Conservation (phyloP, 2,113 vertebrate species). For the Candoia aspera region DNA sequence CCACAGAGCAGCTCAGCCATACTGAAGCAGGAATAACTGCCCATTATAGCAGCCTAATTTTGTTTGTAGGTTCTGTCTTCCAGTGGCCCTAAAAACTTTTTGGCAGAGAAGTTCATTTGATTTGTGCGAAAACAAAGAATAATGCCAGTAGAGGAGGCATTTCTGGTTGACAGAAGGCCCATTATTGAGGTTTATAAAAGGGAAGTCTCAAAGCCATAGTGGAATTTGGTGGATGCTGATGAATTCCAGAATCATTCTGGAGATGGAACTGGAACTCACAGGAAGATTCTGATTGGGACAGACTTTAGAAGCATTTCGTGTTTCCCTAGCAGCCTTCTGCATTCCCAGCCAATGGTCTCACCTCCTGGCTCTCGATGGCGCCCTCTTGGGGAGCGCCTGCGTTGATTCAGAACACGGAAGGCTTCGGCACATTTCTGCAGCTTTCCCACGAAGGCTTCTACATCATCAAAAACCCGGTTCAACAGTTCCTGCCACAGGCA, state of each 20-base stretch:
- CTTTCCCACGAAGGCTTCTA: conserved; percentile 83
- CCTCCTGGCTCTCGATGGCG: conserved; percentile 74
- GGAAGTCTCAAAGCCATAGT: not conserved
- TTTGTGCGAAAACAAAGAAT: not conserved
- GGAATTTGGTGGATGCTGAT: not conserved
- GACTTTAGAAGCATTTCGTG: not conserved
- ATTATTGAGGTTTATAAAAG: not conserved
- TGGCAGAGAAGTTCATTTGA: not conserved
- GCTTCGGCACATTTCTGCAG: conserved; percentile 87
- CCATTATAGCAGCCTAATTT: not conserved
- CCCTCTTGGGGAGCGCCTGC: conserved; percentile 82
- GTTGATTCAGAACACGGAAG: conserved; percentile 76
- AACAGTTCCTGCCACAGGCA: conserved; percentile 76
- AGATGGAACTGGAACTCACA: not conserved
- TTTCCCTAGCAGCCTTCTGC: not conserved
- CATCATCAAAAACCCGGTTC: conserved; percentile 88
- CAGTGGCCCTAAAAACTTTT: not conserved
- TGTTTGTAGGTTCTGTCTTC: not conserved
- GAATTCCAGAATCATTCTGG: not conserved
- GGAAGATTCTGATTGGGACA: not conserved
- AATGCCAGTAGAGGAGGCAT: not conserved
- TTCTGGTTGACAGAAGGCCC: not conserved
- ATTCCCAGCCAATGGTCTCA: conserved; percentile 3
- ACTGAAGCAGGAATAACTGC: no score
- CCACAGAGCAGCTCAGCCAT: not conserved